Conservation (phyloP, 2,888 invertebrate genomes). For the Dolomedes plantarius region DNA sequence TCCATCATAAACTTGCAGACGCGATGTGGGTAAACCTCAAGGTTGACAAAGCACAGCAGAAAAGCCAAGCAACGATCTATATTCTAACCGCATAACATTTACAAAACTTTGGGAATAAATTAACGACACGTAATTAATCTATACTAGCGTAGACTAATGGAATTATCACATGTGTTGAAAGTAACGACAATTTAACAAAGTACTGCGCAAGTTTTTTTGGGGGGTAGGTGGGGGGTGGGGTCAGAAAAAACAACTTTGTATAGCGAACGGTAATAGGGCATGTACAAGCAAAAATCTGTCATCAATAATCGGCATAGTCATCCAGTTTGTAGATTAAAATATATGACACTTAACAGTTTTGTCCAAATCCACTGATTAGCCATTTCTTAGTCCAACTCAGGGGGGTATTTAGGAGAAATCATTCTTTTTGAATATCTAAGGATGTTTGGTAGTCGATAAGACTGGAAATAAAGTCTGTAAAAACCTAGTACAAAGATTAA, state of each 20-base stretch:
- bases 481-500: not conserved
- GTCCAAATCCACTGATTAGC: slow-evolving; percentile 6
- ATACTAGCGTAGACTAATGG: slow-evolving; percentile 62
- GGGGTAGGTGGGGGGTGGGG: too few species aligned
- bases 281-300: slow-evolving; percentile 44
- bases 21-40: slow-evolving; percentile 28
- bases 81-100: slow-evolving; percentile 63
- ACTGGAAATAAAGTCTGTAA: too few species aligned
- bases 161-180: slow-evolving; percentile 63
- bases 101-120: slow-evolving; percentile 68
- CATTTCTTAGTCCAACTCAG: slow-evolving; percentile 19
- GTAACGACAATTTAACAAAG: slow-evolving; percentile 65
- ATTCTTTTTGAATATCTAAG: too few species aligned
- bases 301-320: slow-evolving; percentile 38
- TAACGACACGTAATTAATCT: slow-evolving; percentile 68
- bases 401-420: too few species aligned
- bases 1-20: not conserved
- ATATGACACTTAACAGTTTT: slow-evolving; percentile 29
- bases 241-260: slow-evolving; percentile 53
- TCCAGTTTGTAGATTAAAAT: slow-evolving; percentile 32
- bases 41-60: slow-evolving; percentile 64
- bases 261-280: slow-evolving; percentile 59
- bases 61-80: slow-evolving; percentile 67
- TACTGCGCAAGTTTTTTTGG: slow-evolving; percentile 31
- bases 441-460: too few species aligned